Percentiles rank a stretch among this genome's conserved stretches.
These are phyloP conservation scores for Rhagonycha fulva DNA, from an alignment of 2,888 invertebrate genomes.

Conservation along the genomic window DNA sequence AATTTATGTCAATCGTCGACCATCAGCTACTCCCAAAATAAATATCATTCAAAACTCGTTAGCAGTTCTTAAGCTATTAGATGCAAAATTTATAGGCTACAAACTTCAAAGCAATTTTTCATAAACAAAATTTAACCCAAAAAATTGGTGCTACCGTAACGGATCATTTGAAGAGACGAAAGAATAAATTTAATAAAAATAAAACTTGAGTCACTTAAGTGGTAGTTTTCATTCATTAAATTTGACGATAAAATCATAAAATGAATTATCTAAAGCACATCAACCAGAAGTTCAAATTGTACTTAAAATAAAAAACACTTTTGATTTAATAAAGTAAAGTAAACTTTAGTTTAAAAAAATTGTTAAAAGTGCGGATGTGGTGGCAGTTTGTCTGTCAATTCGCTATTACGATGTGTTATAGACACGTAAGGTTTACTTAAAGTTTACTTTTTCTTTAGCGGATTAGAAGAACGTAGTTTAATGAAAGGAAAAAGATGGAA, in stretches of 20 bases:
- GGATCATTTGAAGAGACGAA: background rate
- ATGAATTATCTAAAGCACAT: background rate
- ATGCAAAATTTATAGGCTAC: background rate
- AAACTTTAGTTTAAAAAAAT: slow-evolving; percentile 11
- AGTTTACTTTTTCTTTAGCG: slow-evolving; percentile 38
- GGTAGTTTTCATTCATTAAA: background rate
- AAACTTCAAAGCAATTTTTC: background rate
- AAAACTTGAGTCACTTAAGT: background rate
- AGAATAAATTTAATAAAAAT: background rate
- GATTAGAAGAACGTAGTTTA: slow-evolving; percentile 3
- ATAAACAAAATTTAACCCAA: background rate
- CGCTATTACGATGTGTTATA: slow-evolving; percentile 49
- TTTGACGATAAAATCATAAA: background rate
- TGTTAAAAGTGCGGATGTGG: slow-evolving; percentile 48
- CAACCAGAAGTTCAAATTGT: background rate
- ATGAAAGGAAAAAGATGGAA: slow-evolving; percentile 33
- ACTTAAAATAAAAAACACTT: background rate
- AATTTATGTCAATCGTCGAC: slow-evolving; percentile 21
- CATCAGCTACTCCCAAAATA: slow-evolving; percentile 17
- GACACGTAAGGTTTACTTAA: slow-evolving; percentile 50
- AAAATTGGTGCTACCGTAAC: background rate
- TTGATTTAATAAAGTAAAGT: background rate
- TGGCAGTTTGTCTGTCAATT: slow-evolving; percentile 49
- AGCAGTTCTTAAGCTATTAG: background rate
- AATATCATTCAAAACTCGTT: slow-evolving; percentile 29